These are phyloP conservation scores for Neodon shergylaensis DNA, from an alignment of 2,113 vertebrate genomes.

Conservation along the genomic window DNA sequence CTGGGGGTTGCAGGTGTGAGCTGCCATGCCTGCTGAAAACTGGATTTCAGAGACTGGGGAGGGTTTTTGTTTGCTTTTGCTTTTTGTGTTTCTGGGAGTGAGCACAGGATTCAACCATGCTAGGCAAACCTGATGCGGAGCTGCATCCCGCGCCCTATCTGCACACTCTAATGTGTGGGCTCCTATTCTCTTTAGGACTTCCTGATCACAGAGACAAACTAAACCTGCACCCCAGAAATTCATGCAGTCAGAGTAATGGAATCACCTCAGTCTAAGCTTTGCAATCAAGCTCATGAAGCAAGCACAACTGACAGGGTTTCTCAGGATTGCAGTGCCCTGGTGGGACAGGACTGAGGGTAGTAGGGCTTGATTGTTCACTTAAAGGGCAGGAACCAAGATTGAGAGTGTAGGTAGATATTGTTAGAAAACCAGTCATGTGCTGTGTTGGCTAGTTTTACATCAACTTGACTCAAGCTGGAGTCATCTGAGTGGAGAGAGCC, in stretches of 20 bases:
- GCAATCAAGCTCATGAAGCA: not conserved
- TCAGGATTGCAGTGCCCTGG: not conserved
- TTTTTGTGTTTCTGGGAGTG: not conserved
- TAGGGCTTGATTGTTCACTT: not conserved
- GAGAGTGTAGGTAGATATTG: not conserved
- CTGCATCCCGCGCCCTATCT: not conserved
- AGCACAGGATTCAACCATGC: not conserved
- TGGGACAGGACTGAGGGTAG: not conserved
- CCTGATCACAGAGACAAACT: constrained; percentile 28
- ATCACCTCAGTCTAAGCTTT: not conserved
- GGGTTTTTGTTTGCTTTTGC: not conserved
- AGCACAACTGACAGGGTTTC: not conserved
- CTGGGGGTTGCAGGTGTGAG: not conserved
- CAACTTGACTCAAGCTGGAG: not conserved
- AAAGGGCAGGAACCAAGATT: not conserved
- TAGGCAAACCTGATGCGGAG: not conserved
- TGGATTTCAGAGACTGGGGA: not conserved
- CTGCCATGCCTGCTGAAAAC: not conserved
- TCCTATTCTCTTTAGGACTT: not conserved
- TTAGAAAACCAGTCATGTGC: not conserved
- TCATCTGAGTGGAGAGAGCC: not conserved
- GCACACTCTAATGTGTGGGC: not conserved
- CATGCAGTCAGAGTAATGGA: not conserved
- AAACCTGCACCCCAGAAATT: constrained; percentile 18
- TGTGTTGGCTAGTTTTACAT: not conserved